Evolutionary conservation across 64 coral and sea anemone species (phyloP), one percentile per base, ranked within the genome.

Genomic region (Dendrophyllia cribrosa): DNA sequence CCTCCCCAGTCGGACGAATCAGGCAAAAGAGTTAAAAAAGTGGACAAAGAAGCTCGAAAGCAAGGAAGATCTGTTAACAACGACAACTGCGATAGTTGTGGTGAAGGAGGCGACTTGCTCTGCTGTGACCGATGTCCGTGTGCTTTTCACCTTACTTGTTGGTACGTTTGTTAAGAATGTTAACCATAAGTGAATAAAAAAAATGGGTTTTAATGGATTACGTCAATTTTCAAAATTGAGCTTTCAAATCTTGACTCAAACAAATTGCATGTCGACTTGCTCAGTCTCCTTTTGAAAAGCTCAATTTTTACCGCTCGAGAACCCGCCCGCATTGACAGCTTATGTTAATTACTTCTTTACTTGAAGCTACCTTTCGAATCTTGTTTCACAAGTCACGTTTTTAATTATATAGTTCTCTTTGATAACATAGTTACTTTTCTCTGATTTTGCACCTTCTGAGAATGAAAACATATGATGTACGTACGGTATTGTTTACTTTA

Each of bases 51-150:
- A 86, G 84, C 87, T 43, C 87, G 97, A 9, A 96, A 93, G 59
- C 86, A 87, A 14, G 97, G 97, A 83, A 80, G 97, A 23, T 82
- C 87, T 64, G 88, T 98, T 19, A 98, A 98, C 68, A 94, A 98
- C 70, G 97, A 98, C 72, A 96, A 90, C 26, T 98, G 97, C 19
- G 97, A 98, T 82, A 98, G 97, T 55, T 98, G 97, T 87, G 97
- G 97, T 13, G 97, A 98, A 74, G 97, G 97, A 87, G 97, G 97
- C 25, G 97, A 98, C 91, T 78, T 98, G 58, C 83, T 98, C 45
- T 98, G 97, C 46, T 98, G 97, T 76, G 97, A 98, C 79, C 81
- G 91, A 24, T 98, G 97, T 53, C 97, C 97, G 48, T 98, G 97
- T 85, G 97, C 97, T 73, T 98, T 98, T 85, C 97, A 98, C 62